Evolutionary conservation across 1,140 invertebrate species (phyloP), one percentile per base, ranked within the genome.

Genomic region (Bilobella aurantiaca): DNA sequence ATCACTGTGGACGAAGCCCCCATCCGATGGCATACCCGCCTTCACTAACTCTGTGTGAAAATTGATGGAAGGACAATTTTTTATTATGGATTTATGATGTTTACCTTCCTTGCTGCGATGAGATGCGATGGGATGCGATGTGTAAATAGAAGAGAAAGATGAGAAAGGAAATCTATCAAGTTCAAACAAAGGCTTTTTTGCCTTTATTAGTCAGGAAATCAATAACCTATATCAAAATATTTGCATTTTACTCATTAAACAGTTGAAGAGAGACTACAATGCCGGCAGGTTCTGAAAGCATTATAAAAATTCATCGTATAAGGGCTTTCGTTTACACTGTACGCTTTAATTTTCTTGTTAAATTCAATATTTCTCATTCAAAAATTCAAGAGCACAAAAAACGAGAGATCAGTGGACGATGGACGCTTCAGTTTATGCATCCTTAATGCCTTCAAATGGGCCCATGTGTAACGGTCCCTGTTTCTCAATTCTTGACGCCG

Each of bases 181-280:
- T 66, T 70, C 69, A 70, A 70, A 70, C 66, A 70, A 56, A 49
- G n/a, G n/a, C n/a, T 42, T 23, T 53, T 53, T 53, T 53, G 49
- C 25, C 49, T 53, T 53, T 53, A 71, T 68, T 67, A 61, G 69
- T 66, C 69, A 66, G 49, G 66, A 67, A 71, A 68, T 68, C 63
- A 71, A 68, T 66, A 71, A 68, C 64, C 64, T 63, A 63, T 70
- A 70, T 67, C 69, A 70, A 70, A 70, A 70, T 70, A 70, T 70
- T 70, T 70, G 69, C 69, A 70, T 70, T 70, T 57, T 53, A 21
- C 58, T 63, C 65, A 70, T 68, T 62, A 68, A 65, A 68, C 63
- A 64, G 34, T 12, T 18, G 18, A 42, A 42, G 18, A 42, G 34
- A 18, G 34, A n/a, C n/a, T n/a, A n/a, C n/a, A n/a, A n/a, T n/a